Base-by-base conservation (phyloP, 2,888 invertebrate genomes). In the Pseudoips prasinana region DNA sequence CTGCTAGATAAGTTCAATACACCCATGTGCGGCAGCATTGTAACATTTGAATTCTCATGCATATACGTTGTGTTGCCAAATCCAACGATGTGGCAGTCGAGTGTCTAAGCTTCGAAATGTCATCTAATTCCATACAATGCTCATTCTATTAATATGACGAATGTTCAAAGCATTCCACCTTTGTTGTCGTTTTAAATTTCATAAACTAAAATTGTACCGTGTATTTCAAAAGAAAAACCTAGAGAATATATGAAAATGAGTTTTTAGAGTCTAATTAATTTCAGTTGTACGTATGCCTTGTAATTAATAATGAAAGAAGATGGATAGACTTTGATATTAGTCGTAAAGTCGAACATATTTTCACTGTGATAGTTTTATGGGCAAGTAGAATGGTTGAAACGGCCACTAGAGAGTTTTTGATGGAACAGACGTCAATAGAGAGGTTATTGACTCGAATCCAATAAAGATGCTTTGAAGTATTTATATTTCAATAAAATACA, bases 61-160 rank as follows among this genome's bases (percentile, higher is more conserved):
- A 58, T 48, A 42, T 48, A 35, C 20, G 34, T 43, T 28, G 49
- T 41, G 43, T 43, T 53, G 56, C 39, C 47, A 56, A 36, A 31
- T 36, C 26, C 32, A 10, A 22, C 30, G 39, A 40, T 47, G 37
- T 46, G 45, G 43, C 33, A 2, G 14, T 14, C 3, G 5, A 14
- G 14, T 32, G 30, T 29, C 31, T 43, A 30, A 48, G 44, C 48
- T 54, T 42, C 53, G 37, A 64, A 64, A 62, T 58, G 58, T 64
- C 58, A 62, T 58, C 58, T 63, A 64, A 64, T 63, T 58, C 50
- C 47, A 64, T 50, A 52, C 52, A 55, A 54, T 56, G 58, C 57
- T 47, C 39, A 48, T 50, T 56, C 59, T 58, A 58, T 66, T 58
- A 66, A 62, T 61, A 60, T 66, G 64, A 64, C 54, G 47, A 44